Evolutionary conservation across 30 jellyfish, hydroid and myxozoan genomes (phyloP).

Genomic region (Turritopsis rubra): DNA sequence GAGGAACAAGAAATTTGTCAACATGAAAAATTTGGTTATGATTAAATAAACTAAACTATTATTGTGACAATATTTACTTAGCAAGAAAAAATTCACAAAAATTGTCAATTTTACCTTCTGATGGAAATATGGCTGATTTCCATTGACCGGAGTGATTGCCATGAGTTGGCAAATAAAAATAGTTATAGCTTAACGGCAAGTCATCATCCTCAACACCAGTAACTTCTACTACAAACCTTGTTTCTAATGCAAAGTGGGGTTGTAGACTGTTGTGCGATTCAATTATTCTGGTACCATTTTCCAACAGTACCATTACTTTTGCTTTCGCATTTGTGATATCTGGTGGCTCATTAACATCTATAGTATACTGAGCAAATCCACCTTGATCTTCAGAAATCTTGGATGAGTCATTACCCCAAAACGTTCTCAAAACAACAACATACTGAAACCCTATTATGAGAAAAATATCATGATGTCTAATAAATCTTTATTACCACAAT

Average conservation of each 20-base stretch:
- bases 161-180: not conserved
- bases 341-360: slow-evolving; percentile 2
- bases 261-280: not conserved
- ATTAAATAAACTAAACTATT: too few relatives aligned
- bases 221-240: not conserved
- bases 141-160: not conserved
- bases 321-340: slow-evolving; percentile 4
- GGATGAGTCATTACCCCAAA: not conserved
- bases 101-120: not conserved
- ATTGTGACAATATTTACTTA: not conserved
- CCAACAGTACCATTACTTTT: not conserved
- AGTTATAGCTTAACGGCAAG: slow-evolving; percentile 12
- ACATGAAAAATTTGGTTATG: too few relatives aligned
- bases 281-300: not conserved
- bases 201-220: slow-evolving; percentile 13
- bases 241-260: not conserved
- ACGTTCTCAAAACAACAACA: not conserved
- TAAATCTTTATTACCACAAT: too few relatives aligned
- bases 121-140: slow-evolving; percentile 4
- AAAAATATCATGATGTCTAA: too few relatives aligned
- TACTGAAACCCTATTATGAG: not conserved
- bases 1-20: not conserved
- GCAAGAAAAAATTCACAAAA: not conserved
- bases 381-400: not conserved
- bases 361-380: slow-evolving; percentile 8